phyloP scores from a whole-genome alignment of 92 coral and sea anemone genomes.

The Epizoanthus stellaris region DNA sequence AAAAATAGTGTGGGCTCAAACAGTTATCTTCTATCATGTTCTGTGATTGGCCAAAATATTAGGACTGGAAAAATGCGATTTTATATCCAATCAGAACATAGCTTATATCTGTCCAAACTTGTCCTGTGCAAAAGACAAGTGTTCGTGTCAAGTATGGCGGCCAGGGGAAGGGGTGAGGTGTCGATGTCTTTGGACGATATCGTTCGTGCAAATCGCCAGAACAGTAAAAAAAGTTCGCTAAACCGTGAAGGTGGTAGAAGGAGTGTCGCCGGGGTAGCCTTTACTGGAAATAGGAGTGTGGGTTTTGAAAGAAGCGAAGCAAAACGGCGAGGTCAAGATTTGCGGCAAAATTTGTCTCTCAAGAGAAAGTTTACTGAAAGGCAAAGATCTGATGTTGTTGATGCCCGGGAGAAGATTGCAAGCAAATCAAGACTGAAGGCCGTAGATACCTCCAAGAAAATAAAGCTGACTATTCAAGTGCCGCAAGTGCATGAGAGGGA shows the following conservation, averaged over 20 bases:
- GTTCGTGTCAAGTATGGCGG: slow-evolving; percentile 19
- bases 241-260: slow-evolving; percentile 26
- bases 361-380: slow-evolving; percentile 17
- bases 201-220: slow-evolving; percentile 33
- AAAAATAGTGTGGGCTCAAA: slow-evolving; percentile 25
- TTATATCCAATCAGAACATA: slow-evolving; percentile 21
- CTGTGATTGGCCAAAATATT: slow-evolving; percentile 15
- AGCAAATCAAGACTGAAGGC: slow-evolving; percentile 40
- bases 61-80: no score
- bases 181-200: slow-evolving; percentile 42
- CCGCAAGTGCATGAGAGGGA: background rate
- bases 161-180: slow-evolving; percentile 2
- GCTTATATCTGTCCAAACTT: background rate
- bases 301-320: slow-evolving; percentile 3
- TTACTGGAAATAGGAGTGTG: slow-evolving; percentile 14
- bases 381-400: slow-evolving; percentile 37
- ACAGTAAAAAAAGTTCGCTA: background rate
- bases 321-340: slow-evolving; percentile 27
- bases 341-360: slow-evolving; percentile 36
- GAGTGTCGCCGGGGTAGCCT: background rate
- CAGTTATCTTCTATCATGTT: background rate
- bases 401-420: slow-evolving; percentile 76
- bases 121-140: background rate
- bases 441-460: slow-evolving; percentile 46
- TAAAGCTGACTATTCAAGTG: slow-evolving; percentile 47